phyloP scores from a whole-genome alignment of 2,888 invertebrate genomes.

The Sericinus montela region DNA sequence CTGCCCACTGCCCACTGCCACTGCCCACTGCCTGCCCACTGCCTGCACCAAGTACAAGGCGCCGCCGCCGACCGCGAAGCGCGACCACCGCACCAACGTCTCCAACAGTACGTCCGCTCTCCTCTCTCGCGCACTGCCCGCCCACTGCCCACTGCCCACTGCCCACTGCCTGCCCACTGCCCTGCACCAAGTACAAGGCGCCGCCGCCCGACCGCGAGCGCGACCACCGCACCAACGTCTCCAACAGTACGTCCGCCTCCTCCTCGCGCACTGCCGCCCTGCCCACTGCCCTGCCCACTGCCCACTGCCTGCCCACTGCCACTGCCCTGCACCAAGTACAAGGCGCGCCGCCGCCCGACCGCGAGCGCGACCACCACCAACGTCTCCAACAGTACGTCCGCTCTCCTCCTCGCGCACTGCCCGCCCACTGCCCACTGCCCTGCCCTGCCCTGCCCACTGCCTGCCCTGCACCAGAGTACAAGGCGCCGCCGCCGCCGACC shows the following conservation, averaged over 20 bases:
- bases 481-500: constrained; percentile 46
- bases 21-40: constrained; percentile 81
- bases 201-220: constrained; percentile 60
- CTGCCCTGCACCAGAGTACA: constrained; percentile 68
- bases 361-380: constrained; percentile 32
- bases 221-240: constrained; percentile 34
- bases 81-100: constrained; percentile 91
- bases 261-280: constrained; percentile 82
- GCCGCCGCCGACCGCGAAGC: constrained; percentile 90
- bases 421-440: constrained; percentile 94
- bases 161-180: constrained; percentile 81
- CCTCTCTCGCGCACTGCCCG: constrained; percentile 86
- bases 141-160: too few species aligned
- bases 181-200: constrained; percentile 83
- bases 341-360: constrained; percentile 61
- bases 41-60: constrained; percentile 85
- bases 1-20: too few species aligned
- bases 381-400: constrained; percentile 71
- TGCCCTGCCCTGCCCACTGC: constrained; percentile 86
- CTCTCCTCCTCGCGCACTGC: constrained; percentile 82
- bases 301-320: constrained; percentile 83
- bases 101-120: constrained; percentile 93
- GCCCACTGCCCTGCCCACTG: constrained; percentile 80
- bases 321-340: constrained; percentile 85
- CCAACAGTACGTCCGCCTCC: constrained; percentile 75